Percentiles rank a stretch among this genome's conserved stretches.
Evolutionary conservation across 2,888 invertebrate species (phyloP).

Genomic region (Heliothis peltigera): DNA sequence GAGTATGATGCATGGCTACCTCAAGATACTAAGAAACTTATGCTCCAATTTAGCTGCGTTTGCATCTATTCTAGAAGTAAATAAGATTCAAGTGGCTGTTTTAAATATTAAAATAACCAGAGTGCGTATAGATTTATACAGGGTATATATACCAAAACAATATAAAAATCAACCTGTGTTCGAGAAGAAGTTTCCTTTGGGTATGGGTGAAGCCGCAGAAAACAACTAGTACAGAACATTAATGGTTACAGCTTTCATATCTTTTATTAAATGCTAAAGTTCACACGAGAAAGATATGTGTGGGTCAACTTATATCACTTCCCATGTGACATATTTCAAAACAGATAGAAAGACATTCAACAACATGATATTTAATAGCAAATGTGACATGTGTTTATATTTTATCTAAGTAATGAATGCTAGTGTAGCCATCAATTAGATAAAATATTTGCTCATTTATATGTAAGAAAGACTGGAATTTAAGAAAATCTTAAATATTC

Average conservation of each 20-base stretch:
- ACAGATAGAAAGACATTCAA: not conserved
- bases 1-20: too few species aligned
- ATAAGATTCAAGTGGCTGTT: too few species aligned
- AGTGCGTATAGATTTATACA: too few species aligned
- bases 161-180: too few species aligned
- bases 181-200: too few species aligned
- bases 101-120: too few species aligned
- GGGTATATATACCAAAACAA: too few species aligned
- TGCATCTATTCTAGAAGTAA: too few species aligned
- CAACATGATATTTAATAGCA: not conserved
- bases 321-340: not conserved
- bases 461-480: not conserved
- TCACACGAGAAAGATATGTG: conserved; percentile 16
- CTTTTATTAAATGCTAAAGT: conserved; percentile 12
- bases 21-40: too few species aligned
- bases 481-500: too few species aligned
- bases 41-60: too few species aligned
- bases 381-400: not conserved
- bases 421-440: not conserved
- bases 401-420: not conserved
- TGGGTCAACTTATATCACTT: conserved; percentile 1
- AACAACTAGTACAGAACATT: not conserved
- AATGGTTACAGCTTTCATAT: not conserved
- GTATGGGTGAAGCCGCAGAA: too few species aligned
- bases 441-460: not conserved